Evolutionary conservation across 2,888 invertebrate species (phyloP).

Genomic region (Trichopria drosophilae): DNA sequence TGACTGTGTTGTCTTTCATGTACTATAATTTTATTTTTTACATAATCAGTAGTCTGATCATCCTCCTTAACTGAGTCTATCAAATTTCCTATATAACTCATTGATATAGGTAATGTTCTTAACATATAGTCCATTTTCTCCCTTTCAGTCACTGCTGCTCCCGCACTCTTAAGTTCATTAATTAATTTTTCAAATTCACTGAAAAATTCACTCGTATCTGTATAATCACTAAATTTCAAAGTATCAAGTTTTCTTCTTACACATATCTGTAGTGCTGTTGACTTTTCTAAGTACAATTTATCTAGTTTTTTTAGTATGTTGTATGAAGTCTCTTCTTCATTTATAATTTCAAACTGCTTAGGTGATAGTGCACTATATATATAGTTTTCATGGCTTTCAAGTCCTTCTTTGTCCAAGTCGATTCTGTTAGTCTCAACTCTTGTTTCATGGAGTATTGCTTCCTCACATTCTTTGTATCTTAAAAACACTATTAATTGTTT

Average conservation of each 20-base stretch:
- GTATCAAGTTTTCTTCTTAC: constrained; percentile 10
- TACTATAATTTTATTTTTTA: constrained; percentile 34
- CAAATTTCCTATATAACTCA: constrained; percentile 31
- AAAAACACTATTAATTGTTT: constrained; percentile 21
- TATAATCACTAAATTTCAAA: too few species aligned
- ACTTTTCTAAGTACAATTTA: constrained; percentile 10
- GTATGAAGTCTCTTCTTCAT: constrained; percentile 9
- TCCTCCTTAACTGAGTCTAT: constrained; percentile 26
- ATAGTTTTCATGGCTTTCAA: constrained; percentile 29
- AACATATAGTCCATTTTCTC: constrained; percentile 32
- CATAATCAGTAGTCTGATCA: constrained; percentile 27
- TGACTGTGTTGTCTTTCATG: constrained; percentile 22
- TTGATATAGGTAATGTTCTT: constrained; percentile 21
- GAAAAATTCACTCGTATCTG: constrained; percentile 17
- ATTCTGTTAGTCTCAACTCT: constrained; percentile 13
- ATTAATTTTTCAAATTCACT: constrained; percentile 32
- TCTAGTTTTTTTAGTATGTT: constrained; percentile 18
- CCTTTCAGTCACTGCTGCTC: constrained; percentile 23
- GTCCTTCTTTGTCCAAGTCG: constrained; percentile 23
- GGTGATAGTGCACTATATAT: too few species aligned
- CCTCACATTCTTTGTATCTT: constrained; percentile 27
- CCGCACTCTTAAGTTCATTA: constrained; percentile 31
- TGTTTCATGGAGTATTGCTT: constrained; percentile 12
- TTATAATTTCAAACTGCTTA: too few species aligned
- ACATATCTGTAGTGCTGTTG: constrained; percentile 14